phyloP scores from a whole-genome alignment of 2,888 invertebrate genomes.

The Apomyelois bistriatella region DNA sequence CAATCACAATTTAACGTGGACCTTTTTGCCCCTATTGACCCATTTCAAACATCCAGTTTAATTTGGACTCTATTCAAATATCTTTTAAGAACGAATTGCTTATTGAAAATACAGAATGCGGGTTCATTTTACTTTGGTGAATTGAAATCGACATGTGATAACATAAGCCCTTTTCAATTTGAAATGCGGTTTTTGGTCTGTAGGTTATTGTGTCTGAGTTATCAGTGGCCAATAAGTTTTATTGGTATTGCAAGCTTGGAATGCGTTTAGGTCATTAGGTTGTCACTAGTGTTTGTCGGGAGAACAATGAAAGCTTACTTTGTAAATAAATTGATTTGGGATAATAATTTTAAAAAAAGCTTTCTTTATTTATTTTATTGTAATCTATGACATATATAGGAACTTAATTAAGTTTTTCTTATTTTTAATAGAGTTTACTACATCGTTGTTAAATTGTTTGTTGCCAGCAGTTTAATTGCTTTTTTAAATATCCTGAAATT shows the following conservation, averaged over 20 bases:
- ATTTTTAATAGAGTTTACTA: too few species aligned
- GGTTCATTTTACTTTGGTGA: conserved; percentile 26
- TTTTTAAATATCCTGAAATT: too few species aligned
- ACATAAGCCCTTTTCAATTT: conserved; percentile 34
- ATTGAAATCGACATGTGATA: conserved; percentile 31
- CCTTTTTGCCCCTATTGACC: conserved; percentile 54
- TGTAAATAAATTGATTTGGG: neutral
- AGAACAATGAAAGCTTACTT: neutral
- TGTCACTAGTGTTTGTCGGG: conserved; percentile 11
- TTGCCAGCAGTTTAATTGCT: too few species aligned
- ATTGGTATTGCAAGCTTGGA: conserved; percentile 17
- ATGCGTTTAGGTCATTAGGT: conserved; percentile 13
- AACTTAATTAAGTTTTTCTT: too few species aligned
- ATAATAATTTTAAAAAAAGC: too few species aligned
- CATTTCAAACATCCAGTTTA: conserved; percentile 40
- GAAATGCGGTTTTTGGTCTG: conserved; percentile 37
- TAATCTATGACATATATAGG: too few species aligned
- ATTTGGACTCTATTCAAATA: conserved; percentile 17
- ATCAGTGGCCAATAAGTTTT: conserved; percentile 19
- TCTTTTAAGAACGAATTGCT: conserved; percentile 11
- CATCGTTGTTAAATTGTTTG: too few species aligned
- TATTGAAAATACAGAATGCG: conserved; percentile 16
- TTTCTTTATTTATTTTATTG: too few species aligned
- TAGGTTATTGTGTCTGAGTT: conserved; percentile 25
- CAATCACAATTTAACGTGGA: conserved; percentile 69